Conservation (phyloP, 2,113 vertebrate species). For the Anguilla rostrata region DNA sequence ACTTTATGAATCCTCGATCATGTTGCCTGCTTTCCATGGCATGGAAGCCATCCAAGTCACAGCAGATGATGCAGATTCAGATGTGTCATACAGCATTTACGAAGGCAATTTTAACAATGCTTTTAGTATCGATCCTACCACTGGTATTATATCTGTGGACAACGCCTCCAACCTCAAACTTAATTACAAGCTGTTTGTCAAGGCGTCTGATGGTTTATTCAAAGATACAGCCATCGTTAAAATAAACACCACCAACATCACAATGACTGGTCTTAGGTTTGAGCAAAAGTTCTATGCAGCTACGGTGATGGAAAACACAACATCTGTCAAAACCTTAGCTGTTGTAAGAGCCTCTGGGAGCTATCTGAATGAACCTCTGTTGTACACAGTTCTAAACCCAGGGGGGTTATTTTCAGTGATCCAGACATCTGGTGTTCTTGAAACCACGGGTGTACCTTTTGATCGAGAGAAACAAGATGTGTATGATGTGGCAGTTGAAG, state of each 20-base stretch:
- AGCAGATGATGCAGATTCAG: conserved; percentile 83
- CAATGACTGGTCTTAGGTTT: conserved; percentile 73
- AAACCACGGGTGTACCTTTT: conserved; percentile 81
- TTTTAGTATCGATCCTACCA: conserved; percentile 76
- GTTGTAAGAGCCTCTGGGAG: conserved; percentile 77
- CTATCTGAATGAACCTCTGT: conserved; percentile 84
- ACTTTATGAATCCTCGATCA: conserved; percentile 69
- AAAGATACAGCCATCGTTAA: conserved; percentile 75
- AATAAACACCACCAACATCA: conserved; percentile 70
- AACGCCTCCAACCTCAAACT: conserved; percentile 64
- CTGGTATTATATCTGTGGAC: conserved; percentile 76
- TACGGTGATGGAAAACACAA: conserved; percentile 78
- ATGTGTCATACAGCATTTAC: conserved; percentile 79
- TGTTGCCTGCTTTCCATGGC: conserved; percentile 73
- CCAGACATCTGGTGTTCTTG: conserved; percentile 81
- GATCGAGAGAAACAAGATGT: conserved; percentile 80
- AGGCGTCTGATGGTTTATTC: conserved; percentile 82
- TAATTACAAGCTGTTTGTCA: conserved; percentile 72
- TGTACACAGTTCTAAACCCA: conserved; percentile 79
- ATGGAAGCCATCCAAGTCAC: conserved; percentile 76
- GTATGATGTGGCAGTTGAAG: conserved; percentile 80
- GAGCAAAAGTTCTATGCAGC: conserved; percentile 66
- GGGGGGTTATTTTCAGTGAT: conserved; percentile 77
- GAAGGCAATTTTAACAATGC: conserved; percentile 74
- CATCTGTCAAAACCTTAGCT: conserved; percentile 66